Percentiles rank a stretch among this genome's conserved stretches.
phyloP scores from a whole-genome alignment of 1,140 invertebrate genomes.

The Nasonia giraulti region DNA sequence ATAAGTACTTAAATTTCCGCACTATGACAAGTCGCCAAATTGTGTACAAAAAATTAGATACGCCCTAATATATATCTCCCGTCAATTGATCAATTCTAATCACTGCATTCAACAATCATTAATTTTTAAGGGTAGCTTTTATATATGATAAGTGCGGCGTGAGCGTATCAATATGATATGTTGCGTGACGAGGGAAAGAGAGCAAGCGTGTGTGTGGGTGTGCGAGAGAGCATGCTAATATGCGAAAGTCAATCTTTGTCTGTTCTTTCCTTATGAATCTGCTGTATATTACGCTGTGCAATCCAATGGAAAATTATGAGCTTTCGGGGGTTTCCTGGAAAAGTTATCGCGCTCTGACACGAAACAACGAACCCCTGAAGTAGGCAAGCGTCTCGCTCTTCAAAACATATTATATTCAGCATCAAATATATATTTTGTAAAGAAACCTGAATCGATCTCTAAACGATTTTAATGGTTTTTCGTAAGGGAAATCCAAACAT shows the following conservation, averaged over 20 bases:
- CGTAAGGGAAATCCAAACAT: neutral
- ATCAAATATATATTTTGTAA: neutral
- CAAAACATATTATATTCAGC: neutral
- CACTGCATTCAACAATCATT: conserved; percentile 65
- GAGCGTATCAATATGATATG: conserved; percentile 48
- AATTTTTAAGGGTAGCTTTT: conserved; percentile 70
- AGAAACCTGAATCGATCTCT: neutral
- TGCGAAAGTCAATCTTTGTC: conserved; percentile 56
- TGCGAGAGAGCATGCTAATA: conserved; percentile 51
- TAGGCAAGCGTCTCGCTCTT: neutral
- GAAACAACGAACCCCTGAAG: conserved; percentile 2
- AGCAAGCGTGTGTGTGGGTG: neutral
- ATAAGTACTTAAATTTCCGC: no score
- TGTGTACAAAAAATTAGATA: no score
- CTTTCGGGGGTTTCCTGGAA: neutral
- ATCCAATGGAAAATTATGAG: conserved; percentile 15
- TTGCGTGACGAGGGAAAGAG: conserved; percentile 33
- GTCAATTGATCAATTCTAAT: conserved; percentile 62
- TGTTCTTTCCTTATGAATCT: conserved; percentile 54
- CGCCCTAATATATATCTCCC: conserved; percentile 49
- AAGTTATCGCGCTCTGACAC: neutral
- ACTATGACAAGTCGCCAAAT: no score
- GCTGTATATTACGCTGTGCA: conserved; percentile 14
- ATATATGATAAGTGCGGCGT: conserved; percentile 56
- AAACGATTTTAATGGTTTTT: neutral